Conservation (phyloP, 2,888 invertebrate genomes). For the Nemoura dubitans region DNA sequence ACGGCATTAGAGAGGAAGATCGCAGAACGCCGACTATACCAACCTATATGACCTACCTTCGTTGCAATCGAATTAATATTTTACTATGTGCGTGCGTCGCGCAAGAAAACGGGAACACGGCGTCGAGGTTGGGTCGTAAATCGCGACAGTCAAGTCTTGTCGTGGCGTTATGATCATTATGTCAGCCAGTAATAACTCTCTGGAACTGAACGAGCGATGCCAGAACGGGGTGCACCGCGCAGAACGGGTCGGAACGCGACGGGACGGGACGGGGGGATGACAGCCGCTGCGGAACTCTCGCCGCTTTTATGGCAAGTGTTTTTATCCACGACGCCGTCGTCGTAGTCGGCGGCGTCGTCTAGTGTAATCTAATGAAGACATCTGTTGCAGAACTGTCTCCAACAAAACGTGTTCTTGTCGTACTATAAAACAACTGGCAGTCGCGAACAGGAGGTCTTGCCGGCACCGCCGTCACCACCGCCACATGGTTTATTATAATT, state of each 20-base stretch:
- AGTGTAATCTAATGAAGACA: conserved; percentile 31
- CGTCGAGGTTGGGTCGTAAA: background rate
- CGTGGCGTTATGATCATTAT: conserved; percentile 29
- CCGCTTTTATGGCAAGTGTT: conserved; percentile 28
- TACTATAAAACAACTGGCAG: background rate
- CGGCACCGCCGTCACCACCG: background rate
- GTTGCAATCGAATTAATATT: conserved; percentile 27
- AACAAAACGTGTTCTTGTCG: conserved; percentile 16
- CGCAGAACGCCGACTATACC: no score
- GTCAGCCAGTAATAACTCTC: conserved; percentile 26
- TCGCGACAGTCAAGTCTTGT: conserved; percentile 10
- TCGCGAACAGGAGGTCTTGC: conserved; percentile 7
- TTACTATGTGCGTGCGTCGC: background rate
- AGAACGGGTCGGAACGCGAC: background rate
- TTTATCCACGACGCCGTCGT: background rate
- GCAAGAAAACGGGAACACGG: conserved; percentile 27
- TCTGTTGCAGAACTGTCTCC: conserved; percentile 24
- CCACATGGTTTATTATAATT: background rate
- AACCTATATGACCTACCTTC: background rate
- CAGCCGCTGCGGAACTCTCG: conserved; percentile 10
- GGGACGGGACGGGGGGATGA: conserved; percentile 1
- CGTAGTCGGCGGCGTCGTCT: background rate
- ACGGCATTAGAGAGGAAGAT: no score
- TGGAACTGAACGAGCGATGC: no score
- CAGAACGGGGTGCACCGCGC: no score